Evolutionary conservation across 2,113 vertebrate genomes (phyloP), one percentile per base, ranked within the genome.

Genomic region (Boulengeromyrus knoepffleri): DNA sequence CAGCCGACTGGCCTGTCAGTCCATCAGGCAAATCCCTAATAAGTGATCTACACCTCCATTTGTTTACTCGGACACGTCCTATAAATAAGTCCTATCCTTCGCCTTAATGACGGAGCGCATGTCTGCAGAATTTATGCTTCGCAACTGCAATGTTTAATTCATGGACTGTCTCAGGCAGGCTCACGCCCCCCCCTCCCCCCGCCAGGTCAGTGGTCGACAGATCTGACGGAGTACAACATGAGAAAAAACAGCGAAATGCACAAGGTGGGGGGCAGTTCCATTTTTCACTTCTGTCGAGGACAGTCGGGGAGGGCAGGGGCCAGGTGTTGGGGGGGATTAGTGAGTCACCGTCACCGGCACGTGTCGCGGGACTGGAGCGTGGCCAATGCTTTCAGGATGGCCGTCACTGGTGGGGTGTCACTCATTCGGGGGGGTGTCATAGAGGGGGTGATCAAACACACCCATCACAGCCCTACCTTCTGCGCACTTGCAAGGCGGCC

Each of bases 161-260:
- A 87, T 90, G 45, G 58, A 27, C 31, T 21, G 58, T 52, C 46
- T 90, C 27, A 21, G 56, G 45, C 53, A 90, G 83, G 13, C 39
- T 45, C 7, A 24, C 53, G 7, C 15, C 88, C 12, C 17, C 7
- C 88, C 13, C 27, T 7, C 0, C 46, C 47, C 46, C 27, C 3
- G 15, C 3, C 52, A 66, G 12, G 13, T 66, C 46, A 88, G 45
- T n/a, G 39, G 21, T 58, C 45, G 52, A 31, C 89, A 89, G 53
- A 77, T 85, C 80, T 89, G 89, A 74, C 39, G 83, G 49, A 49
- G 77, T 85, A 50, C 83, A 85, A 89, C 89, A 89, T 15, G 84
- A 62, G 89, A 13, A 66, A 83, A 89, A 46, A 89, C 80, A 85
- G 42, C 52, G 17, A 27, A 85, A 85, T 5, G 45, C 19, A 12